Evolutionary conservation across 1,140 invertebrate genomes (phyloP), one percentile per base, ranked within the genome.

Genomic region (Saxidomus purpurata): DNA sequence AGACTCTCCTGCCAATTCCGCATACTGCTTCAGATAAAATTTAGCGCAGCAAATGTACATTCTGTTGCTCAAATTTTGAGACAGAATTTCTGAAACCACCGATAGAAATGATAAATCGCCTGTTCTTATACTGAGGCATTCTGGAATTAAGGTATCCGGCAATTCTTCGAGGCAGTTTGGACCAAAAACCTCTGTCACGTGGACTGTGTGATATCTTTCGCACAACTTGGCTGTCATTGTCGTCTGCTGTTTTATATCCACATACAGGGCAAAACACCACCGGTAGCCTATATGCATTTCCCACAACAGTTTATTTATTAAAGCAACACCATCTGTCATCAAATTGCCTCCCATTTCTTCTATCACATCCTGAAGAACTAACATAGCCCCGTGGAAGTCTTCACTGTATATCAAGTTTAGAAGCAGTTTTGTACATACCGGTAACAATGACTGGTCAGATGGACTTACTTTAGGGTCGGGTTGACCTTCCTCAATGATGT

Each of bases 131-230:
- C 61, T 83, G 49, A 28, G 38, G 13, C 36, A 25, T 67, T 63
- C 38, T 31, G 80, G 80, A 2, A 83, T 25, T 11, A 40, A 47
- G 2, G 80, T 83, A 36, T 83, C 36, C 13, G 40, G 38, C 6
- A 83, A 25, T 6, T 49, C 36, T 52, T 67, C 25, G 13, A 25
- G 40, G 36, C 55, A 61, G 9, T 67, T 40, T 17, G 55, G 55
- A 28, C 80, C 80, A 67, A 83, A 83, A 3, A 83, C 6, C 67
- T 83, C 80, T 13, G 80, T 67, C 9, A 83, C 43, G 19, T 38
- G 55, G 17, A 83, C 28, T 22, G 34, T 28, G 6, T 19, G 17
- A 25, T 22, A 22, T 40, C 34, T 38, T 15, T 69, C 9, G 6
- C 55, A 83, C 22, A 83, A 34, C 19, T 61, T 4, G 28, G 15